These are phyloP conservation scores for Ericerus pela DNA, from an alignment of 1,140 invertebrate species.

Conservation along the genomic window DNA sequence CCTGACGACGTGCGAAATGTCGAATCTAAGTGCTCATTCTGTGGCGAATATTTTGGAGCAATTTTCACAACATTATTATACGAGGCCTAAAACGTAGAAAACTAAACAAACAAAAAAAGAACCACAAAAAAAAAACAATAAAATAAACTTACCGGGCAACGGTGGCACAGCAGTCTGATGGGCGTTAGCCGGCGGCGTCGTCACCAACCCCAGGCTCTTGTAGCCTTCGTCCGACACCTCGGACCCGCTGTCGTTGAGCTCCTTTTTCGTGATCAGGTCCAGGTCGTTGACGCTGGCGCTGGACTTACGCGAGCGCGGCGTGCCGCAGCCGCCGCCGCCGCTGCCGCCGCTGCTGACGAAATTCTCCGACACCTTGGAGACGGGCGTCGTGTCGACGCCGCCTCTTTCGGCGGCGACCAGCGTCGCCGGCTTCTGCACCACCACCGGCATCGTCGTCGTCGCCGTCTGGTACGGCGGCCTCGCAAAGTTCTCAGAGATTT, in stretches of 20 bases:
- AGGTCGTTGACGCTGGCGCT: slow-evolving; percentile 13
- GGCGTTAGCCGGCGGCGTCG: slow-evolving; percentile 3
- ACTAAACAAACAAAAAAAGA: not conserved
- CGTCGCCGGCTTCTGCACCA: not conserved
- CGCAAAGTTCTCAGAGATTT: slow-evolving; percentile 19
- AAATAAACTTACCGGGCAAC: slow-evolving; percentile 15
- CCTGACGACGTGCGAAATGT: too few relatives aligned
- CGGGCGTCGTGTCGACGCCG: slow-evolving; percentile 22
- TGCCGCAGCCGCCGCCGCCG: not conserved
- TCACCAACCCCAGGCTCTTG: slow-evolving; percentile 54
- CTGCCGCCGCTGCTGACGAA: slow-evolving; percentile 3
- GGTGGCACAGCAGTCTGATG: not conserved
- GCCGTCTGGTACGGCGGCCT: slow-evolving; percentile 3
- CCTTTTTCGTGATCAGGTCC: slow-evolving; percentile 13
- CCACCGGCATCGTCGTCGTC: not conserved
- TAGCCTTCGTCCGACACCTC: slow-evolving; percentile 79
- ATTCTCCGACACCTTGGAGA: slow-evolving; percentile 21
- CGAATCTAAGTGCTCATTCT: too few relatives aligned
- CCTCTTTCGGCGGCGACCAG: slow-evolving; percentile 14
- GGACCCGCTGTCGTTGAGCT: slow-evolving; percentile 57
- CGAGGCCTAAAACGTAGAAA: not conserved
- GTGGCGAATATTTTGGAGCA: too few relatives aligned
- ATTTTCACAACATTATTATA: too few relatives aligned
- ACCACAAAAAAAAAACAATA: not conserved
- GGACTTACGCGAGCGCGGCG: not conserved